Evolutionary conservation across 2,113 vertebrate species (phyloP).

Genomic region (Gobio gobio): DNA sequence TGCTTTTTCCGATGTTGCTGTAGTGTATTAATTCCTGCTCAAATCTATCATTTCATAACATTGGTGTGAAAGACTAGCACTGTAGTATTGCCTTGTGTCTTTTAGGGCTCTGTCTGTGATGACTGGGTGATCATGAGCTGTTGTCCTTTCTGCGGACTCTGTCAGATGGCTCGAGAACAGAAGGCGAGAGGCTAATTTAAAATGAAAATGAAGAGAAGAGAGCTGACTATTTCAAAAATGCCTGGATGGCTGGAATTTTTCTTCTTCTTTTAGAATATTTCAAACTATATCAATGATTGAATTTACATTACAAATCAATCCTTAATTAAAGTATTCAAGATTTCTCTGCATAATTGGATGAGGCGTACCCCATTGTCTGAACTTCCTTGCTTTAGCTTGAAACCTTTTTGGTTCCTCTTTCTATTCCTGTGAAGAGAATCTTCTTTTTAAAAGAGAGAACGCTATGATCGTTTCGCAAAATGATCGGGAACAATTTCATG

Average conservation of each 20-base stretch:
- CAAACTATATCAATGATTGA: neutral
- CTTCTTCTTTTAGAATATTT: neutral
- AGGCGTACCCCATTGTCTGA: neutral
- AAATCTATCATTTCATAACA: neutral
- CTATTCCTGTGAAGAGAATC: slow-evolving; percentile 32
- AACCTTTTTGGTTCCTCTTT: slow-evolving; percentile 52
- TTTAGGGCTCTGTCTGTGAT: slow-evolving; percentile 77
- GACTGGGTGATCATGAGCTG: slow-evolving; percentile 78
- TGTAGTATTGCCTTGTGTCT: slow-evolving; percentile 36
- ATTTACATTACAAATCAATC: neutral
- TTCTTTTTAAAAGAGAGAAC: neutral
- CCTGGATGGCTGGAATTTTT: neutral
- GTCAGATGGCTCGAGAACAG: slow-evolving; percentile 79
- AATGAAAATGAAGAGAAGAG: neutral
- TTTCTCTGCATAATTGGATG: neutral
- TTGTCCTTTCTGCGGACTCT: slow-evolving; percentile 73
- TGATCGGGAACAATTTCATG: neutral
- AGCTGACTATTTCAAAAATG: neutral
- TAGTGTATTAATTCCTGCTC: neutral
- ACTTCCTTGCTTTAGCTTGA: neutral
- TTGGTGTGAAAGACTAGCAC: neutral
- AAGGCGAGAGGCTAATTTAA: slow-evolving; percentile 67
- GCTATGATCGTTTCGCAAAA: neutral
- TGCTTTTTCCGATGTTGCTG: neutral
- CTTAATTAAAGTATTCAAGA: neutral